These are phyloP conservation scores for Styela clava DNA, from an alignment of 23 tunicate genomes.

Conservation along the genomic window DNA sequence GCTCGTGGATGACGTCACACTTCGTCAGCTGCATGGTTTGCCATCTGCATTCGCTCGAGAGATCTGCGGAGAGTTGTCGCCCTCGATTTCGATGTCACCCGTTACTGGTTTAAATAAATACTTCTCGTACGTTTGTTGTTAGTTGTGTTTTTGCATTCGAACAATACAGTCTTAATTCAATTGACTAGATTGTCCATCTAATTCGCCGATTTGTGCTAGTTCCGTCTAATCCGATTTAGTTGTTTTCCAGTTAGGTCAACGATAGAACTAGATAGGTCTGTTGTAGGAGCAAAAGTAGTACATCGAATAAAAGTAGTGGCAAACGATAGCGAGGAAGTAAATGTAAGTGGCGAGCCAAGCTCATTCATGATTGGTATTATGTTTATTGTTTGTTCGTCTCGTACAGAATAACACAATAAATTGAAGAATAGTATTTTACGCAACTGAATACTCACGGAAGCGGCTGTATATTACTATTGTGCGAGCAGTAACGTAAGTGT, in stretches of 20 bases:
- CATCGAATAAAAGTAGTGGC: no score
- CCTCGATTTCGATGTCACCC: neutral
- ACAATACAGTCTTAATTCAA: neutral
- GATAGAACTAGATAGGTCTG: no score
- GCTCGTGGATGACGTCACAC: conserved; percentile 14
- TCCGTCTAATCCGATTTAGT: neutral
- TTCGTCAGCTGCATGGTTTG: conserved; percentile 26
- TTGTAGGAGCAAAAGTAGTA: no score
- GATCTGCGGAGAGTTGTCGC: conserved; percentile 1
- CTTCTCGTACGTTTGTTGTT: neutral
- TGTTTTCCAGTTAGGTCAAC: neutral
- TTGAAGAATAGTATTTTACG: no score
- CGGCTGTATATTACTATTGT: no score
- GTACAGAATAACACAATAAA: no score
- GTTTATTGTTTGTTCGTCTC: no score
- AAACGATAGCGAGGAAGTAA: no score
- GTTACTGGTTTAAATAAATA: neutral
- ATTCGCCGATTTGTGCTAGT: neutral
- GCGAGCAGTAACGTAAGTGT: no score
- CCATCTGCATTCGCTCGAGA: neutral
- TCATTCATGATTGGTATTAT: no score
- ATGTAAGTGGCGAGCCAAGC: no score
- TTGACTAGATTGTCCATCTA: neutral
- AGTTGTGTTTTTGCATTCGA: neutral
- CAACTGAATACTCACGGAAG: no score